A percentile compares a stretch with the other conserved stretches of the same genome.
Conservation (phyloP, 2,888 invertebrate species). For the Orthosia cruda region DNA sequence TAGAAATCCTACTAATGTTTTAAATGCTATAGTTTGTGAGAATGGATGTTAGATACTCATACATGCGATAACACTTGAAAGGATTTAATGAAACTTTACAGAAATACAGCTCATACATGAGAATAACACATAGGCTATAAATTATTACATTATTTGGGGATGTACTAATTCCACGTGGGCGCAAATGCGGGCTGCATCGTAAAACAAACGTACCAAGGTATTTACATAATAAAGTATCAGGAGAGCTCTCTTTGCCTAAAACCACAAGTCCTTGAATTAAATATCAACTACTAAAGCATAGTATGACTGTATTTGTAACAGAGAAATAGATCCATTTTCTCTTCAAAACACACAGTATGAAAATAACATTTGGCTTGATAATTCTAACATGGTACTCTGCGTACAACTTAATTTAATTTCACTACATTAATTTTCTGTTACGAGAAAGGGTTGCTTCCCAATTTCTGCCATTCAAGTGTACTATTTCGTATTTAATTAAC, state of each 20-base stretch:
- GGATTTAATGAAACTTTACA: too few relatives aligned
- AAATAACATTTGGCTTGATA: slow-evolving; percentile 27
- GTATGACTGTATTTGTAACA: background rate
- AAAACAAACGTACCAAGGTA: too few relatives aligned
- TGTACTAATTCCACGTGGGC: too few relatives aligned
- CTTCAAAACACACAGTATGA: slow-evolving; percentile 7
- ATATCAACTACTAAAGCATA: background rate
- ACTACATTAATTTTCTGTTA: slow-evolving; percentile 28
- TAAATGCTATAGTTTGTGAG: background rate
- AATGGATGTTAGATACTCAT: too few relatives aligned
- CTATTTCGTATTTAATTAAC: slow-evolving; percentile 54
- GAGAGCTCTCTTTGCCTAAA: background rate
- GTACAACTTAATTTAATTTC: slow-evolving; percentile 32
- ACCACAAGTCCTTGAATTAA: slow-evolving; percentile 3
- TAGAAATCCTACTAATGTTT: too few relatives aligned
- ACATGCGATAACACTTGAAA: too few relatives aligned
- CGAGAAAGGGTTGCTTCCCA: slow-evolving; percentile 7
- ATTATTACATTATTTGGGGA: too few relatives aligned
- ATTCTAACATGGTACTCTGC: slow-evolving; percentile 3
- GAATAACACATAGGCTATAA: too few relatives aligned
- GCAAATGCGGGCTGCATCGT: too few relatives aligned
- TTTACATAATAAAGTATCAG: too few relatives aligned
- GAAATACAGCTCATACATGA: too few relatives aligned
- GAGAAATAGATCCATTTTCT: background rate
- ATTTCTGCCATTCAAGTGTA: slow-evolving; percentile 46